Base-by-base conservation (phyloP, 2,888 invertebrate genomes). In the Pseudanteris insignis region DNA sequence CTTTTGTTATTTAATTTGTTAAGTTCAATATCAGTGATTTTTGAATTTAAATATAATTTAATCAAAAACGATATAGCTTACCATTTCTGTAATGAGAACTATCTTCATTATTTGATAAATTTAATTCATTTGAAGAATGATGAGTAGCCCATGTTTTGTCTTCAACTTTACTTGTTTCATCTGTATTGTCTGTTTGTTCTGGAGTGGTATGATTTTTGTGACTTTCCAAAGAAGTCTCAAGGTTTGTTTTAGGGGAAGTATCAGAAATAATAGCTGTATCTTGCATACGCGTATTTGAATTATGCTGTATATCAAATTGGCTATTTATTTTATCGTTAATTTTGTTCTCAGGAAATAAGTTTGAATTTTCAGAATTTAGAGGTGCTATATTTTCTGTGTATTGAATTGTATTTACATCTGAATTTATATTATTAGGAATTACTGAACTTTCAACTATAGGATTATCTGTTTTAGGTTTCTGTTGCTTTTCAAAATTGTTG, bases 31-130 rank as follows among this genome's bases (percentile, higher is more conserved):
- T 26, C 26, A 5, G 21, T 21, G 4, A 21, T 5, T 21, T 5
- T 7, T 4, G 5, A 21, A 21, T 21, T 7, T 21, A 21, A 4
- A 21, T 21, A 21, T 5, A 21, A 21, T n/a, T n/a, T n/a, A 21
- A 21, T 21, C 7, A 21, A 21, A 21, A 4, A 21, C 7, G 7
- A 21, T 21, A 5, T 26, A 26, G n/a, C 66, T 68, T 58, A 70
- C 73, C 63, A 55, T 63, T 62, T 9, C 69, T 58, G 41, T 64
- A 50, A 59, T 64, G 51, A 29, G 67, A 59, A 64, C 46, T 64
- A 44, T 69, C 69, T 55, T 72, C 69, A 54, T 70, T 66, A 65
- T 72, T 74, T 64, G 74, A 68, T 63, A 78, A 73, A 73, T 75
- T 74, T 69, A 72, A 68, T 64, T 74, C 71, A 8, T 66, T 69